Conservation (phyloP, 2,113 vertebrate species). For the Ramphastos sulfuratus region DNA sequence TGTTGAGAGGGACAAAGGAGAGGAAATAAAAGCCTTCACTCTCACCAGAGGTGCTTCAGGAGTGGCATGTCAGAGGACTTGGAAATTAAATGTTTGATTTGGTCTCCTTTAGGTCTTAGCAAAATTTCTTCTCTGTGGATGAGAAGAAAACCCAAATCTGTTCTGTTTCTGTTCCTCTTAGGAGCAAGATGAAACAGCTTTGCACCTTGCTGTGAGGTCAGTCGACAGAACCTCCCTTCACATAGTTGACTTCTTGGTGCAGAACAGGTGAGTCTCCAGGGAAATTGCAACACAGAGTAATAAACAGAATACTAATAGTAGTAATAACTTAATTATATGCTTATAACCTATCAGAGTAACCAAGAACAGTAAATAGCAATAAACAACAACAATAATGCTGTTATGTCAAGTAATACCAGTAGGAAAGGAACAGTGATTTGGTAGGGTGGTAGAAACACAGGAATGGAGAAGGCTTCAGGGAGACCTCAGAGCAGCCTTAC, state of each 20-base stretch:
- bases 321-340: too few species aligned
- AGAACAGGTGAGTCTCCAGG: slow-evolving; percentile 85
- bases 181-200: slow-evolving; percentile 93
- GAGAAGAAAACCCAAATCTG: not conserved
- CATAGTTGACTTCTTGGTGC: slow-evolving; percentile 94
- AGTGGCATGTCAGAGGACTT: not conserved
- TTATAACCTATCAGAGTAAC: too few species aligned
- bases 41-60: not conserved
- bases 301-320: too few species aligned
- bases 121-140: not conserved
- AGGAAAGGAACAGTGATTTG: not conserved
- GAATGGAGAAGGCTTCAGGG: too few species aligned
- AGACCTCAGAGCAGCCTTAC: too few species aligned
- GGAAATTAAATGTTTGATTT: not conserved
- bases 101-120: not conserved
- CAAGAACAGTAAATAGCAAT: too few species aligned
- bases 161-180: slow-evolving; percentile 57
- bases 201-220: slow-evolving; percentile 92
- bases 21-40: not conserved
- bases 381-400: not conserved
- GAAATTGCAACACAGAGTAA: too few species aligned
- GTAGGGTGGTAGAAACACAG: too few species aligned
- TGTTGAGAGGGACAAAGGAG: not conserved
- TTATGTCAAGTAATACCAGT: not conserved
- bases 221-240: slow-evolving; percentile 96